Evolutionary conservation across 92 coral and sea anemone genomes (phyloP), one percentile per base, ranked within the genome.

Genomic region (Pocillopora meandrina): DNA sequence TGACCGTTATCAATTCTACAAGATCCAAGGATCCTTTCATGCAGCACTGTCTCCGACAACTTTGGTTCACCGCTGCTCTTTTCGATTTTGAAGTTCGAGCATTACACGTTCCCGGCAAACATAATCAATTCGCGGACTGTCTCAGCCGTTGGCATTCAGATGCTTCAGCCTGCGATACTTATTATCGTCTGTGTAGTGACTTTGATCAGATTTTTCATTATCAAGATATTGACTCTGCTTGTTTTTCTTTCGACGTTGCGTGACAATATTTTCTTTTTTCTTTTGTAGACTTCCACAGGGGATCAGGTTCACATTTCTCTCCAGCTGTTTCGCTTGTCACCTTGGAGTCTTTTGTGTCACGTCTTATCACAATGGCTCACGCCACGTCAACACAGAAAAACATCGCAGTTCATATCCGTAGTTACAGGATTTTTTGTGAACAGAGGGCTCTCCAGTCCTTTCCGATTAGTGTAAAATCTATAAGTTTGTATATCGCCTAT

Each of bases 21-120:
- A 57, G 10, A 57, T 57, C 61, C 61, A 57, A 57, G 61, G 61
- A 57, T 57, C 61, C 61, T 64, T 85, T 76, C 58, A 85, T 85
- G 88, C 83, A 85, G 77, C 88, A 71, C 31, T 76, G 88, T 31
- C 65, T 83, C 12, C 74, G 81, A 58, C 87, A 80, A 61, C 80
- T 86, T 62, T 86, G 90, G 90, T 52, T 82, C 31, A 35, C 61
- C 8, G 73, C 91, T 49, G 87, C 87, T 56, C 35, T 33, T 58
- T 61, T 47, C 42, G 87, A 87, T 57, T 76, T 87, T 8, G 84
- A 87, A 69, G 67, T 82, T 60, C 82, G 62, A 1, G 78, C 82
- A 62, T 21, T 15, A 26, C 83, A 82, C 21, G 84, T 82, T 57
- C 65, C 87, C 5, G 91, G 87, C 56, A 64, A 56, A 35, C 91